phyloP scores from a whole-genome alignment of 2,888 invertebrate genomes.

The Balanococcus diminutus region DNA sequence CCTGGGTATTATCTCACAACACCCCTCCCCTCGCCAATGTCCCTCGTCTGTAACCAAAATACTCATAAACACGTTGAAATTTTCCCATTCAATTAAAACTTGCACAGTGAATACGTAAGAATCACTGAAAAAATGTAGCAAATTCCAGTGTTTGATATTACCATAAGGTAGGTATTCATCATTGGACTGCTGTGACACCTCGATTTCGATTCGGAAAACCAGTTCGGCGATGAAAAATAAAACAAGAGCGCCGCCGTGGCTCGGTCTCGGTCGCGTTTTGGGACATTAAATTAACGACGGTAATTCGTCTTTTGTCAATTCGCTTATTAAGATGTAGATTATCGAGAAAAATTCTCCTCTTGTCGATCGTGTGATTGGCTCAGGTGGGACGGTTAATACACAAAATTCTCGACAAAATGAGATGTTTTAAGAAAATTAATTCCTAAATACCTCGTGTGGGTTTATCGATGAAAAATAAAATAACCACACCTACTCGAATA shows the following conservation, averaged over 20 bases:
- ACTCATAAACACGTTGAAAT: not conserved
- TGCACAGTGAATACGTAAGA: not conserved
- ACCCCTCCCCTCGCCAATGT: not conserved
- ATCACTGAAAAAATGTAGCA: not conserved
- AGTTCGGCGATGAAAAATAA: not conserved
- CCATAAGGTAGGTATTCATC: not conserved
- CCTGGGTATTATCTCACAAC: not conserved
- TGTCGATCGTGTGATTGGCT: not conserved
- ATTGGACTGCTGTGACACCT: not conserved
- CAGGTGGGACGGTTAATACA: not conserved
- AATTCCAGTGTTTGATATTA: too few relatives aligned
- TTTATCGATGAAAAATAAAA: slow-evolving; percentile 4
- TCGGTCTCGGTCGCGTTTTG: not conserved
- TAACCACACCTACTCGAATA: not conserved
- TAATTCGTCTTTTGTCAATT: slow-evolving; percentile 17
- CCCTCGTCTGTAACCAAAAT: too few relatives aligned
- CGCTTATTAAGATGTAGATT: slow-evolving; percentile 18
- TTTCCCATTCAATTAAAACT: slow-evolving; percentile 7
- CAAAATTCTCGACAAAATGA: not conserved
- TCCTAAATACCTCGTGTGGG: slow-evolving; percentile 13
- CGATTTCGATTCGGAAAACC: not conserved
- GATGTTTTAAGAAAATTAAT: not conserved
- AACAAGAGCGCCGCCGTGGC: not conserved
- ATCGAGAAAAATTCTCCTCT: not conserved
- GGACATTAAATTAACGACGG: slow-evolving; percentile 21